Evolutionary conservation across 2,113 vertebrate species (phyloP), one percentile per base, ranked within the genome.

Genomic region (Pangasianodon gigas): DNA sequence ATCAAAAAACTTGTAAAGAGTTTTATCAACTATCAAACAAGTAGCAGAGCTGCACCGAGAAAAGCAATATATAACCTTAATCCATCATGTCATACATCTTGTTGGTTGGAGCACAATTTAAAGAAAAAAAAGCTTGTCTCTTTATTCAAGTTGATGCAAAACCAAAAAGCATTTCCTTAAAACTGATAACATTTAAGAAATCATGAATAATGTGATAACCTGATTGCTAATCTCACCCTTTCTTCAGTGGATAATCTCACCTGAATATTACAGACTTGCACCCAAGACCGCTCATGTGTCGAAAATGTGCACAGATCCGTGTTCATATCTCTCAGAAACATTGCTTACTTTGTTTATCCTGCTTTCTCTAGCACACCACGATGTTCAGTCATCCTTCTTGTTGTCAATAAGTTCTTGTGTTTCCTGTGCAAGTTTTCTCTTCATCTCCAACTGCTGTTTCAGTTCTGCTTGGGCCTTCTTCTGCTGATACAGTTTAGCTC

Each of bases 401-500:
- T 95, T 95, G 32, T 95, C 92, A 1, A 96, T 91, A 52, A 95
- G 93, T 74, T 96, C 95, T 54, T 94, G 96, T 4, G 94, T 95
- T 88, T 94, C 65, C 84, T 96, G 96, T 24, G 96, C 96, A 37
- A 95, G 89, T 89, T 90, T 93, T 10, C 87, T 96, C 60, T 91
- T 93, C 90, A 91, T 89, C 2, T 95, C 96, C 86, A 92, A 90
- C 89, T 96, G 89, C 60, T 85, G 95, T 93, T 94, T 97, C 82
- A 97, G 80, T 2, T 94, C 96, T 16, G 93, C 94, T 56, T 99
- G 97, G 4, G 94, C 81, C 88, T 95, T 97, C 91, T 93, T 97
- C 82, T 93, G 95, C 91, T 99, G 98, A 94, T 98, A 99, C 6
- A 98, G 95, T 96, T 99, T 99, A 10, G 93, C 97, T 29, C 95